These are phyloP conservation scores for Nycteola revayana DNA, from an alignment of 2,888 invertebrate species.

Conservation along the genomic window DNA sequence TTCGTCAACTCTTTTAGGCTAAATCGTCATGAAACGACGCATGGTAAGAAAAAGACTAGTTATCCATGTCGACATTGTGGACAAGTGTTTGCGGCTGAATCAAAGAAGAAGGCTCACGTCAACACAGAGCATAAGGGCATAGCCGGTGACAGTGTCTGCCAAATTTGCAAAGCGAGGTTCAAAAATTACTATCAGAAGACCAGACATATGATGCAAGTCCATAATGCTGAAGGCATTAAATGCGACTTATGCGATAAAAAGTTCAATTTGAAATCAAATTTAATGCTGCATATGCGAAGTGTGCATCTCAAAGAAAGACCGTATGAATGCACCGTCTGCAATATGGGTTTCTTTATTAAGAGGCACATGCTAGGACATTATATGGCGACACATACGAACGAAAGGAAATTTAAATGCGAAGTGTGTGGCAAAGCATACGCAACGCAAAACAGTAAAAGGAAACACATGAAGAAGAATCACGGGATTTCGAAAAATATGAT, in stretches of 20 bases:
- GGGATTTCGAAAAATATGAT: conserved; percentile 40
- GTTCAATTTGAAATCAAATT: conserved; percentile 69
- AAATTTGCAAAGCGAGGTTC: conserved; percentile 70
- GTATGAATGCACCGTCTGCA: conserved; percentile 69
- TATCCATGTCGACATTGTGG: conserved; percentile 66
- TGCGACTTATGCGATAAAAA: conserved; percentile 68
- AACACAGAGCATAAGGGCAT: conserved; percentile 71
- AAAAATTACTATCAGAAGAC: conserved; percentile 75
- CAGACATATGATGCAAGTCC: conserved; percentile 69
- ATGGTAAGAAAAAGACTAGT: conserved; percentile 64
- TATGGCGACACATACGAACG: conserved; percentile 73
- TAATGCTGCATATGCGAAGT: conserved; percentile 66
- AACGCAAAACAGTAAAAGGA: conserved; percentile 65
- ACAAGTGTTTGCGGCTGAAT: conserved; percentile 61
- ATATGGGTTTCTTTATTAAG: conserved; percentile 72
- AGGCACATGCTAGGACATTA: conserved; percentile 75
- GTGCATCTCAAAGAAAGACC: conserved; percentile 70
- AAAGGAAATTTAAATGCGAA: conserved; percentile 81
- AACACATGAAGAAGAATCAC: conserved; percentile 73
- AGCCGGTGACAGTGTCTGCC: conserved; percentile 70
- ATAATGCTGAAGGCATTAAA: conserved; percentile 67
- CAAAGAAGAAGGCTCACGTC: conserved; percentile 68
- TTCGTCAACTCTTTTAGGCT: conserved; percentile 66
- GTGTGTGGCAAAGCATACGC: conserved; percentile 82
- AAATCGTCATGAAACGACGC: conserved; percentile 66